Base-by-base conservation (phyloP, 2,113 vertebrate genomes). In the Cottus gobio region DNA sequence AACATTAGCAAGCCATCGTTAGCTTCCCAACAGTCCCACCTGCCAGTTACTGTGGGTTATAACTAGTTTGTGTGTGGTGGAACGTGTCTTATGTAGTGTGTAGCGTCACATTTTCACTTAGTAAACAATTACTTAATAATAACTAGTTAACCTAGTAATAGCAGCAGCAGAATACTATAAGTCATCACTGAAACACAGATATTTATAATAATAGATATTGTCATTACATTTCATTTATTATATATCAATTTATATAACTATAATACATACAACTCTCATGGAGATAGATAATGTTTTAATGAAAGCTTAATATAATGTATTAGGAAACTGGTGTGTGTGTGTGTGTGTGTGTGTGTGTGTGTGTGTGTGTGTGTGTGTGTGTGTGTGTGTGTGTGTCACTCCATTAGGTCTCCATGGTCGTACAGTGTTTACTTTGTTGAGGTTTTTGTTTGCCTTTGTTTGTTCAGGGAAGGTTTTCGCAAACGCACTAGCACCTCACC, bases 371-470 rank as follows among this genome's bases (percentile, higher is more conserved):
- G 34, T 34, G 34, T 34, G 34, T 34, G 34, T 34, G 34, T 34
- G 34, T 34, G 34, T 34, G 34, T 34, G 44, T 69, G 58, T 37
- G 15, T 31, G 54, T 72, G 44, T 57, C 13, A 10, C 13, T 61
- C n/a, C 46, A 26, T 48, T 75, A 24, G 62, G 36, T 63, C 57
- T 71, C 30, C 24, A 44, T 46, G 61, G 28, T 54, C 5, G 46
- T 68, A 4, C 20, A 64, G 57, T 72, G 39, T 79, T 56, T 65
- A 36, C 57, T 71, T 44, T 50, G 16, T 34, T 24, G 44, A 80
- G 67, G 18, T 3, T 75, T 77, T 82, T 68, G 13, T 74, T 74
- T 34, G 6, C 5, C 28, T 71, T 1, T 83, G 79, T 83, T 83
- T 67, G 74, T 75, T 64, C 60, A 57, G 61, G 62, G 9, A 58